These are phyloP conservation scores for Porites lutea DNA, from an alignment of 64 coral and sea anemone species.

Conservation along the genomic window DNA sequence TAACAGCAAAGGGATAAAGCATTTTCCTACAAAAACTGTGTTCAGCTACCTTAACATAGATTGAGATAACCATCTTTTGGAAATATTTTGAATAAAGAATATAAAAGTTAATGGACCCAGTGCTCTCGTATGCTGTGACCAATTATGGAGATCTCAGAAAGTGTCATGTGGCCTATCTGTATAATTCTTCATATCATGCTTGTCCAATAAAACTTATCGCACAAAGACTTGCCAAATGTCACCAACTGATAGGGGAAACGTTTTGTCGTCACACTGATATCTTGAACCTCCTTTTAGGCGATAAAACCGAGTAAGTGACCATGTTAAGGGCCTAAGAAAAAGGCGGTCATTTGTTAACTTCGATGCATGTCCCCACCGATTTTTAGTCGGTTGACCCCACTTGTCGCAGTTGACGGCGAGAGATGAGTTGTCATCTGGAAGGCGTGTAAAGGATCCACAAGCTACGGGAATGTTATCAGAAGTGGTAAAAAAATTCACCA, in stretches of 20 bases:
- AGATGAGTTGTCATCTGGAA: constrained; percentile 40
- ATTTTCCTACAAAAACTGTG: no score
- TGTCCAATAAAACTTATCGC: neutral
- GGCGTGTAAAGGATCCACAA: constrained; percentile 33
- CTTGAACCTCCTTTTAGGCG: neutral
- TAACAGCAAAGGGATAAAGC: no score
- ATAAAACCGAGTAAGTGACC: neutral
- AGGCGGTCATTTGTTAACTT: neutral
- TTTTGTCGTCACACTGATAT: neutral
- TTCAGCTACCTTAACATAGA: no score
- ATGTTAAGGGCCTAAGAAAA: neutral
- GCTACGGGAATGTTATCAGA: neutral
- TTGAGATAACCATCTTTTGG: no score
- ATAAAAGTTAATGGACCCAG: no score
- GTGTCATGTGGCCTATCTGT: no score
- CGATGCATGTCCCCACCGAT: neutral
- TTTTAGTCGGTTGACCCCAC: neutral
- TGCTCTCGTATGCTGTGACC: no score
- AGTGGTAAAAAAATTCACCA: neutral
- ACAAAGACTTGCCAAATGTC: constrained; percentile 51
- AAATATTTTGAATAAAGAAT: no score
- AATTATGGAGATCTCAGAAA: no score
- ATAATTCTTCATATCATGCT: no score
- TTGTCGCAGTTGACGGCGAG: constrained; percentile 11
- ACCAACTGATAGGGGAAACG: neutral